These are phyloP conservation scores for Meteorus colon DNA, from an alignment of 2,888 invertebrate genomes.

Conservation along the genomic window DNA sequence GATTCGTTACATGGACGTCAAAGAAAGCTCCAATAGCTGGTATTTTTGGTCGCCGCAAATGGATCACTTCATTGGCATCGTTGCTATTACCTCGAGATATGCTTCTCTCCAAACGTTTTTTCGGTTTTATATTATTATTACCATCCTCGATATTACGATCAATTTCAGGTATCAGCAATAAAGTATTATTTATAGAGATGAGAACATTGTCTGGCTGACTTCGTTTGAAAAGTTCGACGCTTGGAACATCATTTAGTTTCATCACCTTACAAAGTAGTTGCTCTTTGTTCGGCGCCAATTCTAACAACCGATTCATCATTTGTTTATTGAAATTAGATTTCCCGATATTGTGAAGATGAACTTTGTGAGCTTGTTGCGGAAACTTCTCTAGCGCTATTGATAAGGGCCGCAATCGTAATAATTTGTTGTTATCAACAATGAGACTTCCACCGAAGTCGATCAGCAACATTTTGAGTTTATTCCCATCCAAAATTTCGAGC, in stretches of 20 bases:
- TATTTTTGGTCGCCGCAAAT: constrained; percentile 71
- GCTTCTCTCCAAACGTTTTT: constrained; percentile 56
- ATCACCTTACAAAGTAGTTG: constrained; percentile 76
- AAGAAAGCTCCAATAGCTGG: constrained; percentile 77
- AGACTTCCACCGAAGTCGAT: constrained; percentile 76
- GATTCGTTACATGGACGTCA: constrained; percentile 80
- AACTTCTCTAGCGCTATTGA: constrained; percentile 70
- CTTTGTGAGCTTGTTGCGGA: constrained; percentile 76
- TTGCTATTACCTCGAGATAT: constrained; percentile 49
- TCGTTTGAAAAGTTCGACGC: constrained; percentile 83
- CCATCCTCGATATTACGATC: constrained; percentile 68
- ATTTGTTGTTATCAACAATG: constrained; percentile 71
- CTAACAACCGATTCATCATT: constrained; percentile 67
- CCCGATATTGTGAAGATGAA: constrained; percentile 77
- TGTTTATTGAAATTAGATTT: constrained; percentile 71
- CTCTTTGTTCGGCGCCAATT: constrained; percentile 76
- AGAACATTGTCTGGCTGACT: constrained; percentile 78
- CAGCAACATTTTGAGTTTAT: constrained; percentile 74
- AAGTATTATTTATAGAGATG: constrained; percentile 82
- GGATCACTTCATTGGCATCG: constrained; percentile 40
- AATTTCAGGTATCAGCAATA: constrained; percentile 78
- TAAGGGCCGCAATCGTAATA: constrained; percentile 72
- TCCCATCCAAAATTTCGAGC: constrained; percentile 69
- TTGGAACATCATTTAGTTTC: constrained; percentile 64
- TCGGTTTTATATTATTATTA: constrained; percentile 60